Evolutionary conservation across 2,888 invertebrate species (phyloP), one percentile per base, ranked within the genome.

Genomic region (Ophonus ardosiacus): DNA sequence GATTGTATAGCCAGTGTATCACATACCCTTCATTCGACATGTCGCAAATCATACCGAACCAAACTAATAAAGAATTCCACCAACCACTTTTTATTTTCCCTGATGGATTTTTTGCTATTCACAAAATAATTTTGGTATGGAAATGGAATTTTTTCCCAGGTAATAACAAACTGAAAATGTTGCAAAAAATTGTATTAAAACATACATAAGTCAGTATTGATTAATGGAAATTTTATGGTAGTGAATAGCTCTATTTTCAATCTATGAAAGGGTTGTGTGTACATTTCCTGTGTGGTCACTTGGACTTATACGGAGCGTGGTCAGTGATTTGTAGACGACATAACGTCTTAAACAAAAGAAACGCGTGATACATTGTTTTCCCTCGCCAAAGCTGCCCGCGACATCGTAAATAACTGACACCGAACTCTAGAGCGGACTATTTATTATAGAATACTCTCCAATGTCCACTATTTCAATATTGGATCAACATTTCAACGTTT

Each of bases 321-420:
- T 51, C 18, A 43, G 71, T 74, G 71, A 74, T 74, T 74, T 74
- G 71, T 74, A 24, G 71, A 74, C 71, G 71, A 82, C 86, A 85
- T 83, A 85, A 83, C 86, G 86, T 87, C 86, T 87, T 87, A 86
- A 85, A 85, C 86, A 87, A 88, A 89, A 88, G 89, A 88, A 89
- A 87, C 86, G 83, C 86, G 87, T 89, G 89, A 89, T 88, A 87
- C 88, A 89, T 89, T 87, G 89, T 87, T 89, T 89, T 89, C 71
- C 71, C 40, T 21, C 18, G 71, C 71, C 71, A 74, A 74, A 15
- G 43, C 10, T 40, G 40, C 40, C 68, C 24, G 40, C 21, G 68
- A 63, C 63, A n/a, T 18, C 68, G 71, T 74, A 74, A 74, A 74
- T 74, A 74, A 74, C 71, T 18, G 18, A 74, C 71, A 43, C 71